Percentiles rank a stretch among this genome's conserved stretches.
Evolutionary conservation across 2,797 vertebrate species (phyloP).

Genomic region (Macropus fuliginosus): DNA sequence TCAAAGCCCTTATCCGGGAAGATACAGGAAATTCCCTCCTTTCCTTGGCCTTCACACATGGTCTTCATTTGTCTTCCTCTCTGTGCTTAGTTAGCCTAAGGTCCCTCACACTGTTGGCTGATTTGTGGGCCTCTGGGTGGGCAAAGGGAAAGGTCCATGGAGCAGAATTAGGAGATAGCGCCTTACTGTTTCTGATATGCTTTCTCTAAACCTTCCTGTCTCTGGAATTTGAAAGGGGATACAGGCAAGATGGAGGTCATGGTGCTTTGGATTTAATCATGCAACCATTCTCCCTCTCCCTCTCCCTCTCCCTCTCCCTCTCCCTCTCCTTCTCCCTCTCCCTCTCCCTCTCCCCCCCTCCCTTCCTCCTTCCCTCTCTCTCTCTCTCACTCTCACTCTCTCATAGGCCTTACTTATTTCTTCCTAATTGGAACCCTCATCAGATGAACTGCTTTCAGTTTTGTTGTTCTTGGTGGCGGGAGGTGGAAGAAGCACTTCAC

Average conservation of each 20-base stretch:
- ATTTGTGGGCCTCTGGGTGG: not conserved
- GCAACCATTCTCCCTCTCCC: not conserved
- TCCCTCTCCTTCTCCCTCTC: no score
- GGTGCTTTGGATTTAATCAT: not conserved
- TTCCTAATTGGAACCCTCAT: no score
- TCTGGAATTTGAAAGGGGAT: not conserved
- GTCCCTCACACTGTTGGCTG: not conserved
- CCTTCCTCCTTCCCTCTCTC: fast-evolving
- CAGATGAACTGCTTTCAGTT: no score
- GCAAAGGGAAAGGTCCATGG: not conserved
- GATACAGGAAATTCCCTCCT: not conserved
- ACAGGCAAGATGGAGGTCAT: not conserved
- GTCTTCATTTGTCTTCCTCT: not conserved
- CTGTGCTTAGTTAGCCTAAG: not conserved
- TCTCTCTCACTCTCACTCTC: no score
- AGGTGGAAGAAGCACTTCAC: no score
- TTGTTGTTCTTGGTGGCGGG: no score
- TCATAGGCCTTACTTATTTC: not conserved
- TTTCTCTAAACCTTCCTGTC: conserved; percentile 4
- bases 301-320: no score
- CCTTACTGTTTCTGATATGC: not conserved
- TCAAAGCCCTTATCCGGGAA: conserved; percentile 20
- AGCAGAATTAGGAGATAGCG: not conserved
- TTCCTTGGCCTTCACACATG: not conserved
- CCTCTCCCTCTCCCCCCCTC: no score